Evolutionary conservation across 1,140 invertebrate genomes (phyloP).

Genomic region (Semibalanus balanoides): DNA sequence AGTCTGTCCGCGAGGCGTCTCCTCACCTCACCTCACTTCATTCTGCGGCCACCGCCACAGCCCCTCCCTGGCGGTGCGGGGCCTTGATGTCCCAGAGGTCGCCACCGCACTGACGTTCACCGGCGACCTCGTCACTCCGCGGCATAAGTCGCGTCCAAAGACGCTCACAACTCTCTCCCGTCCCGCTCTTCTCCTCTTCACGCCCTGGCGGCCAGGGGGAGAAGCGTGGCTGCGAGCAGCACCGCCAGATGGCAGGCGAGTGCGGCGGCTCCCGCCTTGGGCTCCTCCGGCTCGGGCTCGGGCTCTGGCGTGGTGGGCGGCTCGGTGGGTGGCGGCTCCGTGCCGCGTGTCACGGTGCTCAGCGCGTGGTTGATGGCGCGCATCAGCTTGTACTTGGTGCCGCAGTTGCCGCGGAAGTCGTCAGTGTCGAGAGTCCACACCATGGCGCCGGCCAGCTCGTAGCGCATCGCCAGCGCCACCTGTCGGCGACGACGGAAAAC

Average conservation of each 20-base stretch:
- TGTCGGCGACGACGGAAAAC: background rate
- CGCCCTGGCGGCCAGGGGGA: background rate
- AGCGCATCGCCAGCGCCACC: background rate
- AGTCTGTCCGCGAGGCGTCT: too few species aligned
- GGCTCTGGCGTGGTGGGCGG: conserved; percentile 4
- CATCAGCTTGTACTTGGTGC: conserved; percentile 39
- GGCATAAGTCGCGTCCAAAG: too few species aligned
- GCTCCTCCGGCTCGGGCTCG: conserved; percentile 11
- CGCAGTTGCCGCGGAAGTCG: conserved; percentile 35
- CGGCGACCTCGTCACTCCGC: too few species aligned
- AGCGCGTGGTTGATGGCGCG: conserved; percentile 36
- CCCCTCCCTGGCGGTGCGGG: too few species aligned
- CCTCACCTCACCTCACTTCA: too few species aligned
- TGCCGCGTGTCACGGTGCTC: background rate
- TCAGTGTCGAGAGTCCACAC: conserved; percentile 37
- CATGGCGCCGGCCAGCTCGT: background rate
- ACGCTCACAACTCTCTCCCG: too few species aligned
- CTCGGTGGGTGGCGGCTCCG: background rate
- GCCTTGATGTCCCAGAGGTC: too few species aligned
- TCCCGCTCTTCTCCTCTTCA: too few species aligned
- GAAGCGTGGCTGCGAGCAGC: background rate
- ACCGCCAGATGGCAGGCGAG: conserved; percentile 8
- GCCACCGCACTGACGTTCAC: too few species aligned
- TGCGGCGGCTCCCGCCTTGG: conserved; percentile 11
- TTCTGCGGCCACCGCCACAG: too few species aligned